Conservation (phyloP, 2,888 invertebrate species). For the Stenolophus ochropezus region DNA sequence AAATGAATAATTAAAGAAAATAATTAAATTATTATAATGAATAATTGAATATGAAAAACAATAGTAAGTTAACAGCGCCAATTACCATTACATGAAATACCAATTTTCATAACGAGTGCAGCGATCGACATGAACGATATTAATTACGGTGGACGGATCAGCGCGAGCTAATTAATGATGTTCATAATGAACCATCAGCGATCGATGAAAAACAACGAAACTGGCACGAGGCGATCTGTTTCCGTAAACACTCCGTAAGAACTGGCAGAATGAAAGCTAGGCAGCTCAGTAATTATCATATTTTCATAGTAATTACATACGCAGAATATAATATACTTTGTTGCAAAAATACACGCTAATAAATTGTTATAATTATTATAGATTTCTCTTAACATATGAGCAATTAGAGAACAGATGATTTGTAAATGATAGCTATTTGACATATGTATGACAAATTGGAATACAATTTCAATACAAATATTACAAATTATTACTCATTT, state of each 20-base stretch:
- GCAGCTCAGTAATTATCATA: not conserved
- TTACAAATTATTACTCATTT: no score
- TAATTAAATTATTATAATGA: slow-evolving; percentile 2
- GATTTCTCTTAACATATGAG: slow-evolving; percentile 33
- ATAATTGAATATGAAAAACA: not conserved
- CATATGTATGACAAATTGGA: slow-evolving; percentile 6
- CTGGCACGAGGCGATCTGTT: not conserved
- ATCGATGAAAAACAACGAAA: not conserved
- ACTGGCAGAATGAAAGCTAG: not conserved
- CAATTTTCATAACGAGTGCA: not conserved
- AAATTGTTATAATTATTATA: slow-evolving; percentile 18
- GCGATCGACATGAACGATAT: not conserved
- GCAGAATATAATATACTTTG: not conserved
- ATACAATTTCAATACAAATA: no score
- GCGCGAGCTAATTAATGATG: slow-evolving; percentile 2
- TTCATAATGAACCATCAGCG: not conserved
- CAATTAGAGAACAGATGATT: slow-evolving; percentile 29
- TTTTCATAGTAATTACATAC: not conserved
- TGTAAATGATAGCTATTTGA: slow-evolving; percentile 22
- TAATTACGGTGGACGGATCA: not conserved
- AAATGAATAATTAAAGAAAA: not conserved
- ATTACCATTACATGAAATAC: not conserved
- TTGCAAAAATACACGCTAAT: slow-evolving; percentile 13
- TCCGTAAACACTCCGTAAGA: slow-evolving; percentile 1
- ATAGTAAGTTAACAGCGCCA: not conserved